Evolutionary conservation across 2,888 invertebrate species (phyloP).

Genomic region (Drosophila infuscata): DNA sequence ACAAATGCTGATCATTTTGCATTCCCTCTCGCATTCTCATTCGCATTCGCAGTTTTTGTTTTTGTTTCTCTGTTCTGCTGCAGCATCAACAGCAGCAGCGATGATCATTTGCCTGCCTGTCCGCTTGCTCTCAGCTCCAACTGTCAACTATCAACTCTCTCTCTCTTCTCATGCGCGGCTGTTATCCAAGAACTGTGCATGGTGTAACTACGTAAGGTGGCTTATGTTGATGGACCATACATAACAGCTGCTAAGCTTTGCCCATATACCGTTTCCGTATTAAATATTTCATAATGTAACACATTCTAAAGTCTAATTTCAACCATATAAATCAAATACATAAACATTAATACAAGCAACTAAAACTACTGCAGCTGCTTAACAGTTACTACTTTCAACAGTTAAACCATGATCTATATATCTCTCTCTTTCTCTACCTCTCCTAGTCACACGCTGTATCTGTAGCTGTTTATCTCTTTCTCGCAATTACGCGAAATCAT

Average conservation of each 20-base stretch:
- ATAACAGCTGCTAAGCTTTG: background rate
- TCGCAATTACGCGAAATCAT: background rate
- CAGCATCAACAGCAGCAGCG: conserved; percentile 21
- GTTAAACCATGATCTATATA: background rate
- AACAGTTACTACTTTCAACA: background rate
- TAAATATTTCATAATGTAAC: background rate
- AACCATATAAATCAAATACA: background rate
- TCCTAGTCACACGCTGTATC: background rate
- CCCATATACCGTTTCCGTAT: background rate
- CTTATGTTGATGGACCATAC: background rate
- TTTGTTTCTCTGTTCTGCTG: conserved; percentile 24
- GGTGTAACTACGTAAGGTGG: background rate
- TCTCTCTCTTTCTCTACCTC: background rate
- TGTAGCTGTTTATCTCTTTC: background rate
- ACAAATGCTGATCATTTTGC: conserved; percentile 39
- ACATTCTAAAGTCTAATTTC: background rate
- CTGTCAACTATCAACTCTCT: conserved; percentile 9
- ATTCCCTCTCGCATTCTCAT: conserved; percentile 12
- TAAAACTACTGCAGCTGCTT: background rate
- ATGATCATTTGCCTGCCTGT: conserved; percentile 27
- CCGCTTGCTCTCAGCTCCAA: background rate
- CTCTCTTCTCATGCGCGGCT: background rate
- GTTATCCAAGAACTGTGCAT: background rate
- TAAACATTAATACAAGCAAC: background rate
- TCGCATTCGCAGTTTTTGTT: conserved; percentile 15